A percentile compares a stretch with the other conserved stretches of the same genome.
Evolutionary conservation across 2,797 vertebrate species (phyloP).

Genomic region (Arrhamphus sclerolepis): DNA sequence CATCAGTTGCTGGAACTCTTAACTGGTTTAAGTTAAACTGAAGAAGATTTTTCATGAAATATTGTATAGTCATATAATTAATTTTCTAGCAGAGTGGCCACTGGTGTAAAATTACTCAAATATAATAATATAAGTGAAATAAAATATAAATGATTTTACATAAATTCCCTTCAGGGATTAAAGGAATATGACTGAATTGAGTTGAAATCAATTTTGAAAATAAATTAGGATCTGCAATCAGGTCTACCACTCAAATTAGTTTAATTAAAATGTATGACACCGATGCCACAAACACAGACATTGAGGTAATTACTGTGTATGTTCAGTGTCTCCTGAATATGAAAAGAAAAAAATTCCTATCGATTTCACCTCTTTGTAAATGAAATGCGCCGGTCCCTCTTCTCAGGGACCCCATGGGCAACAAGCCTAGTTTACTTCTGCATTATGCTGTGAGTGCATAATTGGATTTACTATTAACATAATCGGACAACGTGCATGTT

Average conservation of each 20-base stretch:
- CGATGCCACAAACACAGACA: slow-evolving; percentile 42
- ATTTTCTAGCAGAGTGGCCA: too few relatives aligned
- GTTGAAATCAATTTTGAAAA: too few relatives aligned
- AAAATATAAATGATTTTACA: too few relatives aligned
- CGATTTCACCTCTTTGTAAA: slow-evolving; percentile 55
- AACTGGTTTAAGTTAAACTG: not conserved
- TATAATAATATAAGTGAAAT: too few relatives aligned
- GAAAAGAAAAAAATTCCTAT: slow-evolving; percentile 20
- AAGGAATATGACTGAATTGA: too few relatives aligned
- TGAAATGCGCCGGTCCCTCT: slow-evolving; percentile 54
- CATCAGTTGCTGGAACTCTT: not conserved
- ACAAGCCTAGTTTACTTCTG: slow-evolving; percentile 73
- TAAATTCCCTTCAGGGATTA: too few relatives aligned
- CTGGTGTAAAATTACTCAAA: too few relatives aligned
- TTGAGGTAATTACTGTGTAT: slow-evolving; percentile 25
- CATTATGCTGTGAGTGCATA: slow-evolving; percentile 79
- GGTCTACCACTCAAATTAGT: not conserved
- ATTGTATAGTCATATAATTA: too few relatives aligned
- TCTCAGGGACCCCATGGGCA: slow-evolving; percentile 73
- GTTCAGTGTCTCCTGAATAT: slow-evolving; percentile 30
- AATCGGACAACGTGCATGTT: slow-evolving; percentile 80
- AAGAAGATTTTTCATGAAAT: too few relatives aligned
- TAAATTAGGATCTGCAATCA: too few relatives aligned
- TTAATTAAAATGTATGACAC: slow-evolving; percentile 18
- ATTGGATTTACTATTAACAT: slow-evolving; percentile 84